Conservation (phyloP, 1,140 invertebrate species). For the Semibalanus balanoides region DNA sequence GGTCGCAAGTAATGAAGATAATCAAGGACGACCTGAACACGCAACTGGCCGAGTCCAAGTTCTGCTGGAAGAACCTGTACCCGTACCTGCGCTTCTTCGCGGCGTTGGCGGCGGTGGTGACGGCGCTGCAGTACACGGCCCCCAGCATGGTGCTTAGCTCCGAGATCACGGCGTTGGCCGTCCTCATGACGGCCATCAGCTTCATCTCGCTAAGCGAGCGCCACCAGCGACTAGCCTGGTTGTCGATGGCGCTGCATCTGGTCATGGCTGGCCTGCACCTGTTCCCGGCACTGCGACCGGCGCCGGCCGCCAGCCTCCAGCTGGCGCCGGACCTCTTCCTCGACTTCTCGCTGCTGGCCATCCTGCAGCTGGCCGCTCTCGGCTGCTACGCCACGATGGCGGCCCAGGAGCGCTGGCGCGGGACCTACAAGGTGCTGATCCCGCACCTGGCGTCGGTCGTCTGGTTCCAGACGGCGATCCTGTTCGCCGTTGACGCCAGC, state of each 20-base stretch:
- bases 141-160: conserved; percentile 64
- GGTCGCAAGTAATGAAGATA: conserved; percentile 44
- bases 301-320: not conserved
- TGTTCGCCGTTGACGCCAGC: conserved; percentile 38
- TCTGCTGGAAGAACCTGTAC: conserved; percentile 62
- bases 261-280: conserved; percentile 64
- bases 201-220: conserved; percentile 50
- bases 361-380: conserved; percentile 61
- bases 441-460: conserved; percentile 72
- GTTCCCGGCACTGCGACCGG: conserved; percentile 53
- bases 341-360: conserved; percentile 27
- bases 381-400: conserved; percentile 56
- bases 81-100: conserved; percentile 64
- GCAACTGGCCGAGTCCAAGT: conserved; percentile 60
- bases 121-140: conserved; percentile 57
- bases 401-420: conserved; percentile 52
- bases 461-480: conserved; percentile 55
- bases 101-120: conserved; percentile 52
- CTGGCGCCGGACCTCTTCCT: not conserved
- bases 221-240: conserved; percentile 51
- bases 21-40: conserved; percentile 42
- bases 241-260: conserved; percentile 64
- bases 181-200: conserved; percentile 53
- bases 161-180: conserved; percentile 58
- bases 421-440: conserved; percentile 56